Evolutionary conservation across 2,888 invertebrate genomes (phyloP).

Genomic region (Cantharis nigra): DNA sequence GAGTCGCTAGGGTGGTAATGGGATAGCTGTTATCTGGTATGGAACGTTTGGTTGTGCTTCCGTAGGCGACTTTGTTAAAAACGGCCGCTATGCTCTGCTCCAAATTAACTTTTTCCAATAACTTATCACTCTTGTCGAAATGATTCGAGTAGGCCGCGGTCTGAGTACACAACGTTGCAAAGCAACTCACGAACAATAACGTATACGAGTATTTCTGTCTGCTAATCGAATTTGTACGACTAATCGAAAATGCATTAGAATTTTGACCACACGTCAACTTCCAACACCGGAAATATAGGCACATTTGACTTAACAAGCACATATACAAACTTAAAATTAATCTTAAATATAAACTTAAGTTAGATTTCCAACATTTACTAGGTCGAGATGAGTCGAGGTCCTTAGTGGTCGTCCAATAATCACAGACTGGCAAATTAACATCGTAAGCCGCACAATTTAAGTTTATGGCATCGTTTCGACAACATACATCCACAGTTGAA

Average conservation of each 20-base stretch:
- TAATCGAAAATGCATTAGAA: not conserved
- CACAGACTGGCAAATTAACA: slow-evolving; percentile 22
- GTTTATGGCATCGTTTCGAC: not conserved
- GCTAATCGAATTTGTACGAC: not conserved
- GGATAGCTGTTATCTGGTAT: slow-evolving; percentile 68
- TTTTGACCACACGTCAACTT: slow-evolving; percentile 9
- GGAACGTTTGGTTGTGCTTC: slow-evolving; percentile 70
- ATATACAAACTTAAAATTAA: slow-evolving; percentile 45
- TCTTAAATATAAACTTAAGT: slow-evolving; percentile 32
- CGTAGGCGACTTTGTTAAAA: slow-evolving; percentile 71
- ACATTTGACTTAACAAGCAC: slow-evolving; percentile 48
- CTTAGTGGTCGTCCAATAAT: slow-evolving; percentile 12
- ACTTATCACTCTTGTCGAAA: slow-evolving; percentile 52
- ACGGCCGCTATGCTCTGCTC: slow-evolving; percentile 71
- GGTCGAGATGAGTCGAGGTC: not conserved
- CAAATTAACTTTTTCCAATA: slow-evolving; percentile 64
- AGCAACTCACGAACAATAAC: slow-evolving; percentile 10
- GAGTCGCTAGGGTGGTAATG: slow-evolving; percentile 67
- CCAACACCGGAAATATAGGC: slow-evolving; percentile 46
- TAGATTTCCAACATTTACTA: slow-evolving; percentile 15
- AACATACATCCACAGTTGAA: not conserved
- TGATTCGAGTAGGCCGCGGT: slow-evolving; percentile 45
- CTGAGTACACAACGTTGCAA: slow-evolving; percentile 4
- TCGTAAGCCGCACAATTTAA: not conserved
- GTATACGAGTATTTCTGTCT: slow-evolving; percentile 1